A percentile compares a stretch with the other conserved stretches of the same genome.
These are phyloP conservation scores for Drosophila phalerata DNA, from an alignment of 2,888 invertebrate genomes.

Conservation along the genomic window DNA sequence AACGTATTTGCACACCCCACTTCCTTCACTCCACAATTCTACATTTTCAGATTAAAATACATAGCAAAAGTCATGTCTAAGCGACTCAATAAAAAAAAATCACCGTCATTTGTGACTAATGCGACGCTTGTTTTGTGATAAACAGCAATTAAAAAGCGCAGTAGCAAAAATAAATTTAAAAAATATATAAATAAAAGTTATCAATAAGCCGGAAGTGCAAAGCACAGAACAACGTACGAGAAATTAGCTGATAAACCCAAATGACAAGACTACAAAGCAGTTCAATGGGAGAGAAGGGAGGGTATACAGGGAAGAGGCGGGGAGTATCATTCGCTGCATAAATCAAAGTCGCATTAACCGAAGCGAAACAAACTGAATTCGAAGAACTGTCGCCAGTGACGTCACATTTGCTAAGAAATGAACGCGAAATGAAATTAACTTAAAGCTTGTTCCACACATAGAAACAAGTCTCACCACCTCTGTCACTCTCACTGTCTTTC, in stretches of 20 bases:
- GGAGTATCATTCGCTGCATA: constrained; percentile 36
- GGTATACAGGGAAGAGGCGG: not conserved
- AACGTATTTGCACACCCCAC: constrained; percentile 3
- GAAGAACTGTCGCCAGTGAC: constrained; percentile 49
- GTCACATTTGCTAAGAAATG: constrained; percentile 48
- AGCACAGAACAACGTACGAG: constrained; percentile 39
- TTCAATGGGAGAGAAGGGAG: not conserved
- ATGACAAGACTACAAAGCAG: constrained; percentile 18
- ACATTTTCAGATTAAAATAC: constrained; percentile 1
- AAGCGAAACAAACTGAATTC: constrained; percentile 49
- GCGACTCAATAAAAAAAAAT: too few species aligned
- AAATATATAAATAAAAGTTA: constrained; percentile 21
- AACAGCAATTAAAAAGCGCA: constrained; percentile 42
- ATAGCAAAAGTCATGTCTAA: constrained; percentile 8
- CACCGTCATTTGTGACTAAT: constrained; percentile 41
- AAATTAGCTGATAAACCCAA: constrained; percentile 53
- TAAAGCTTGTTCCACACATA: constrained; percentile 24
- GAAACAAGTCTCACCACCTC: constrained; percentile 19
- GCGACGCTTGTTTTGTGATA: constrained; percentile 33
- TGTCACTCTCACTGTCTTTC: not conserved
- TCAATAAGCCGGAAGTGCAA: constrained; percentile 55
- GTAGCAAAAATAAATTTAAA: constrained; percentile 28
- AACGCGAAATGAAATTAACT: constrained; percentile 27
- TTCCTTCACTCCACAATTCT: not conserved
- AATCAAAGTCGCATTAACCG: constrained; percentile 52